Conservation (phyloP, 1,140 invertebrate species). For the Ostrea edulis region DNA sequence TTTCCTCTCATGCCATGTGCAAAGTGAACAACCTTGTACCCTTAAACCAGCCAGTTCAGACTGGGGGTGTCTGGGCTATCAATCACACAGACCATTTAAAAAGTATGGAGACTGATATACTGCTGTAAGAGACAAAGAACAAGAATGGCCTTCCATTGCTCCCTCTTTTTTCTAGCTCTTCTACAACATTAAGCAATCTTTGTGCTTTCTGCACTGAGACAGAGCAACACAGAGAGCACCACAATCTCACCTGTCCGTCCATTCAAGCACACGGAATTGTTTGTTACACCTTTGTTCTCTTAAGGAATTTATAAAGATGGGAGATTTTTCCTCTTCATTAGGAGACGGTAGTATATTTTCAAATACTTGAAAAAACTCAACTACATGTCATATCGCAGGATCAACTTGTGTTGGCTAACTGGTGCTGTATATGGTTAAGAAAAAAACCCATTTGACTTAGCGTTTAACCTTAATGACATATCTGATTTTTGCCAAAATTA, state of each 20-base stretch:
- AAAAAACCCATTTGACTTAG: neutral
- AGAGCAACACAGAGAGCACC: neutral
- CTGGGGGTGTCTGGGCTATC: neutral
- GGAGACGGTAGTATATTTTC: neutral
- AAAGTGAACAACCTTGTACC: neutral
- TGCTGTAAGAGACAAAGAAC: neutral
- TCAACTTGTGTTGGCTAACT: conserved; percentile 3
- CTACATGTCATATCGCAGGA: neutral
- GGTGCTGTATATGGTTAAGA: neutral
- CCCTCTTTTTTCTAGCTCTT: neutral
- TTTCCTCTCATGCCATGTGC: neutral
- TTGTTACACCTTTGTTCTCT: conserved; percentile 8
- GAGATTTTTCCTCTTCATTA: neutral
- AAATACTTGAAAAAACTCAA: neutral
- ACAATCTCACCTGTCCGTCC: conserved; percentile 30
- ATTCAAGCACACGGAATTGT: neutral
- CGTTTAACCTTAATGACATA: neutral
- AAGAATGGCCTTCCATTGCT: neutral
- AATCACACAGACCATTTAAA: neutral
- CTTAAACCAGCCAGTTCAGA: neutral
- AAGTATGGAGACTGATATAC: neutral
- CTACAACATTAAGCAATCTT: conserved; percentile 36
- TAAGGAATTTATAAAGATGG: conserved; percentile 11
- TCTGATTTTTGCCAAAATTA: conserved; percentile 22
- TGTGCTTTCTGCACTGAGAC: conserved; percentile 24